Base-by-base conservation (phyloP, 2,888 invertebrate species). In the Biston stratarius region DNA sequence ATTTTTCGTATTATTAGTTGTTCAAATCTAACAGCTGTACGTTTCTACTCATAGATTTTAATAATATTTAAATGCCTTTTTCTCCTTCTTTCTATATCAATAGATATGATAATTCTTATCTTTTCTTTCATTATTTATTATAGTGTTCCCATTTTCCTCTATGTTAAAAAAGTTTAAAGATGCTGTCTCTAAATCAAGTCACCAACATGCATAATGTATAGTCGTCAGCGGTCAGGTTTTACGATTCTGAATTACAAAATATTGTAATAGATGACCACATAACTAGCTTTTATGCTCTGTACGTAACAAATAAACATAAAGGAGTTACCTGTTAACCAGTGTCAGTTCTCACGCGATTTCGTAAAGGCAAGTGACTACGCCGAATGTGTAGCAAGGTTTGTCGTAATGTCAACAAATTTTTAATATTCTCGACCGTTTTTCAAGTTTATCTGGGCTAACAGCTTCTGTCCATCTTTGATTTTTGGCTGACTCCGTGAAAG, bases 311-410 rank as follows among this genome's bases (percentile, higher is more conserved):
- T 76, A 77, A 78, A 72, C 67, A 69, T 70, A 71, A 76, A 77
- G 74, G 76, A 76, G 77, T 74, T 81, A 76, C 77, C 69, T 55
- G 77, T 74, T 81, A 76, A 78, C 68, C 58, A 51, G 56, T 44
- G 71, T 72, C 69, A 77, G 76, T 84, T 85, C 86, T 83, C 87
- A 85, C 84, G 84, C 67, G 66, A 75, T 88, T 86, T 81, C 82
- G 82, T 74, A 85, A 68, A 60, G 10, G 45, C 45, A 67, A 64
- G 52, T 64, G 56, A 52, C 47, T 57, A 64, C 11, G 60, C 60
- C 63, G 59, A 68, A 80, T 58, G 74, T 82, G 82, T 82, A 82
- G 80, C 86, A 84, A 85, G 84, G 85, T 81, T 82, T 79, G 78
- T 83, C 82, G 70, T 62, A 70, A 72, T 68, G 66, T 55, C 67